phyloP scores from a whole-genome alignment of 2,113 vertebrate genomes.

The Oncorhynchus gorbuscha region DNA sequence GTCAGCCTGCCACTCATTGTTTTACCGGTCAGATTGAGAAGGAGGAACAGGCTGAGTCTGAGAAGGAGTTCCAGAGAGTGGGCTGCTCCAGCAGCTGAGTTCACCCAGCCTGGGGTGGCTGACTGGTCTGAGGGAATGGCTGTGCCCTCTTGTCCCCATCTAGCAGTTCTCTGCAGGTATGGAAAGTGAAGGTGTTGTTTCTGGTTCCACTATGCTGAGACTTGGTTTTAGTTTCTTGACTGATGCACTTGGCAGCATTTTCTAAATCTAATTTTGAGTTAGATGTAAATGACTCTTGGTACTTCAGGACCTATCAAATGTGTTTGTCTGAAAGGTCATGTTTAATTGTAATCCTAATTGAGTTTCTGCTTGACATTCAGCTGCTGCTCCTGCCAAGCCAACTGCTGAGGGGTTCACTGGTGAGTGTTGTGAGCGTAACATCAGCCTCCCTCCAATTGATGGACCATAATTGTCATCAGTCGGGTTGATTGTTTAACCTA shows the following conservation, averaged over 20 bases:
- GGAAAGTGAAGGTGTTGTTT: conserved; percentile 6
- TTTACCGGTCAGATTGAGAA: conserved; percentile 85
- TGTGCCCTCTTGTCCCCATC: conserved; percentile 92
- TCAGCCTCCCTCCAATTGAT: too few species aligned
- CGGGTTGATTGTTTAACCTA: too few species aligned
- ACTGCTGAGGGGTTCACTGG: conserved; percentile 46
- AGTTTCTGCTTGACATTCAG: conserved; percentile 6
- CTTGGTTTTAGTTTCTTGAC: too few species aligned
- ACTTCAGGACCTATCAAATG: too few species aligned
- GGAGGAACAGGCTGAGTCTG: conserved; percentile 95
- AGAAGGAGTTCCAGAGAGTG: conserved; percentile 99
- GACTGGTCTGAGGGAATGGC: conserved; percentile 97
- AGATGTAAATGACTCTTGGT: too few species aligned
- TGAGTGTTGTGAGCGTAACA: conserved; percentile 15
- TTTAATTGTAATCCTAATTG: background rate
- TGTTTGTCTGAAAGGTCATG: background rate
- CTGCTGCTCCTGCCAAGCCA: conserved; percentile 54
- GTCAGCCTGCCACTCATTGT: background rate
- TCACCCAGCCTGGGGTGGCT: conserved; percentile 89
- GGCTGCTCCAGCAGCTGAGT: conserved; percentile 89
- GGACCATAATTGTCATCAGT: too few species aligned
- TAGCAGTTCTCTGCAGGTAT: conserved; percentile 90
- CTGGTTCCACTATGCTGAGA: background rate
- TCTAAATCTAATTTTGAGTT: background rate
- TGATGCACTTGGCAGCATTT: background rate